A percentile compares a stretch with the other conserved stretches of the same genome.
Conservation (phyloP, 1,140 invertebrate genomes). For the Phymastichus coffea region DNA sequence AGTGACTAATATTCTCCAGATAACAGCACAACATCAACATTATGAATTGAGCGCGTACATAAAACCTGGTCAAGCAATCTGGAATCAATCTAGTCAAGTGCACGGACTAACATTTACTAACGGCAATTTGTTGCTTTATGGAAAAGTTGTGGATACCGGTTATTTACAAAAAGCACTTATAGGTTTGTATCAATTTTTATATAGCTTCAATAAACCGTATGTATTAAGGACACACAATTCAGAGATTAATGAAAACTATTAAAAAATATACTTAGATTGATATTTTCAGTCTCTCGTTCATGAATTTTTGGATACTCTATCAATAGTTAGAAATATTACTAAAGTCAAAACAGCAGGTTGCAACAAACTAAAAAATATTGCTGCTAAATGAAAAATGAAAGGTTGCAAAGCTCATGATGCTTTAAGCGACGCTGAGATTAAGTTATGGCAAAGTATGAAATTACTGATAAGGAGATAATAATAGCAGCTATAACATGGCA, state of each 20-base stretch:
- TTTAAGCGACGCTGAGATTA: constrained; percentile 13
- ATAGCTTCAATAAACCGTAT: constrained; percentile 19
- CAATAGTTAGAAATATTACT: constrained; percentile 10
- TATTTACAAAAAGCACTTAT: no score
- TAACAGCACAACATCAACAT: no score
- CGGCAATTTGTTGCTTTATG: no score
- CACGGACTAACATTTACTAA: no score
- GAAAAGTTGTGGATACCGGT: constrained; percentile 1
- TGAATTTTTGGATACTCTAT: constrained; percentile 21
- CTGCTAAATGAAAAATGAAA: constrained; percentile 3
- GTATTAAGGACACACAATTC: constrained; percentile 14
- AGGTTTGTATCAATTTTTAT: no score
- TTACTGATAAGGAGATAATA: constrained; percentile 2
- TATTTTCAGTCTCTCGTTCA: constrained; percentile 20
- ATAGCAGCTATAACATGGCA: constrained; percentile 11
- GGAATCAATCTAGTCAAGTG: no score
- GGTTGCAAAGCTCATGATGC: constrained; percentile 21
- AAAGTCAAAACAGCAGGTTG: constrained; percentile 9
- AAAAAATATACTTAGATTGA: constrained; percentile 10
- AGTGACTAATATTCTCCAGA: no score
- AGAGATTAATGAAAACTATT: no score
- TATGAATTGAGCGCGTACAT: no score
- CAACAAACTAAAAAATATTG: constrained; percentile 23
- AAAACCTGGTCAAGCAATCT: not conserved
- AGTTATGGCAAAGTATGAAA: constrained; percentile 13